phyloP scores from a whole-genome alignment of 2,888 invertebrate genomes.

The Stegana nigrithorax region DNA sequence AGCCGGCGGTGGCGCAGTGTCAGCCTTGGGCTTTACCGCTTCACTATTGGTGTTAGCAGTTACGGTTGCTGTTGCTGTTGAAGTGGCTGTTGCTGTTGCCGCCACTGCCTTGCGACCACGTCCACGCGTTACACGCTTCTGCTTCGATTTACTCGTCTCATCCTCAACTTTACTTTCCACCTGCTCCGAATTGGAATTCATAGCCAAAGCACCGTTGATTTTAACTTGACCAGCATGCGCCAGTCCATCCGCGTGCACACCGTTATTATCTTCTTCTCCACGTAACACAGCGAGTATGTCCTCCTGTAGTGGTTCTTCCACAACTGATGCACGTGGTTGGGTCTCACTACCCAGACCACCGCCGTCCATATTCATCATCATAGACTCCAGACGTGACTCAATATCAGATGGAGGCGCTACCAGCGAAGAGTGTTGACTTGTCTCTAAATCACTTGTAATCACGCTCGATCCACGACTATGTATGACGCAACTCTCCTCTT shows the following conservation, averaged over 20 bases:
- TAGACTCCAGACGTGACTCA: conserved; percentile 66
- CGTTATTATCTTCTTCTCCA: conserved; percentile 40
- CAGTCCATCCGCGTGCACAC: conserved; percentile 12
- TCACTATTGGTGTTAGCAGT: conserved; percentile 12
- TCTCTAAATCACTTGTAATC: conserved; percentile 67
- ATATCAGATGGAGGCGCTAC: conserved; percentile 68
- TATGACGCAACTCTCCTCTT: conserved; percentile 67
- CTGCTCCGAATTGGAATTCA: no score
- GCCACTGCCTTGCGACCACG: conserved; percentile 37
- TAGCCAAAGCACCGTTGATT: conserved; percentile 1
- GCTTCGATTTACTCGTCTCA: conserved; percentile 14
- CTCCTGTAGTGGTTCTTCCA: conserved; percentile 57
- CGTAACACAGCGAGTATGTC: conserved; percentile 65
- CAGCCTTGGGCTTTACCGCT: background rate
- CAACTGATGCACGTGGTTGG: conserved; percentile 34
- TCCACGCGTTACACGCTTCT: conserved; percentile 53
- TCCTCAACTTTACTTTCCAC: background rate
- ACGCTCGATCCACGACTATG: conserved; percentile 68
- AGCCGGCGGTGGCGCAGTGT: conserved; percentile 28
- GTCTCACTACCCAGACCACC: conserved; percentile 25
- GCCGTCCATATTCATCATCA: conserved; percentile 64
- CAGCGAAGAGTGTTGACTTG: conserved; percentile 68
- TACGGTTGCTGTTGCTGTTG: conserved; percentile 11
- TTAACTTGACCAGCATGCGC: conserved; percentile 14
- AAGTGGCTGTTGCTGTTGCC: no score